A percentile compares a stretch with the other conserved stretches of the same genome.
Evolutionary conservation across 2,888 invertebrate genomes (phyloP).

Genomic region (Orthonevra nobilis): DNA sequence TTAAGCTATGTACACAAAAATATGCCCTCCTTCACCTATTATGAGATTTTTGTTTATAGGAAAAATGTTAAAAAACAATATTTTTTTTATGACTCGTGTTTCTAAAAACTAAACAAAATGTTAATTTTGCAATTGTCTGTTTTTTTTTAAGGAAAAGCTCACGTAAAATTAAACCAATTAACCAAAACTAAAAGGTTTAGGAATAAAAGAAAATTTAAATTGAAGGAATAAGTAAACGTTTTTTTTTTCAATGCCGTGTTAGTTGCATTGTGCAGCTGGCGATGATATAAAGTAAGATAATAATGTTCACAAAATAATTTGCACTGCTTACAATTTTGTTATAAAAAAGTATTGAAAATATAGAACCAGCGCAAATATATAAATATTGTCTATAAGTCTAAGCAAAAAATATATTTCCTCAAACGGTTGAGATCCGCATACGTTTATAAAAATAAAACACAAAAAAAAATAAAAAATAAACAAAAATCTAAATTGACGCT

Average conservation of each 20-base stretch:
- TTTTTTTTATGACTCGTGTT: conserved; percentile 32
- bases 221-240: conserved; percentile 23
- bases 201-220: conserved; percentile 17
- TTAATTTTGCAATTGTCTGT: conserved; percentile 36
- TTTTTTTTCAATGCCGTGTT: conserved; percentile 33
- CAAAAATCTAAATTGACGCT: conserved; percentile 3
- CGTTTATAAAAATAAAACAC: no score
- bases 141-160: conserved; percentile 39
- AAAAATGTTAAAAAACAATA: conserved; percentile 65
- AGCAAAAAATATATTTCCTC: conserved; percentile 27
- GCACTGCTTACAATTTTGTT: conserved; percentile 76
- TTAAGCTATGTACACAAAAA: conserved; percentile 65
- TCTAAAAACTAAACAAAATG: conserved; percentile 64
- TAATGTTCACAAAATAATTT: conserved; percentile 76
- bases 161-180: conserved; percentile 40
- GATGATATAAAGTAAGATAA: conserved; percentile 11
- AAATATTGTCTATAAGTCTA: conserved; percentile 30
- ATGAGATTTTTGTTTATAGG: conserved; percentile 39
- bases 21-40: conserved; percentile 56
- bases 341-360: conserved; percentile 35
- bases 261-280: conserved; percentile 52
- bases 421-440: no score
- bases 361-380: conserved; percentile 60
- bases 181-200: conserved; percentile 25
- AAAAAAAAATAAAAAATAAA: conserved; percentile 10